These are phyloP conservation scores for Sinella curviseta DNA, from an alignment of 1,140 invertebrate genomes.

Conservation along the genomic window DNA sequence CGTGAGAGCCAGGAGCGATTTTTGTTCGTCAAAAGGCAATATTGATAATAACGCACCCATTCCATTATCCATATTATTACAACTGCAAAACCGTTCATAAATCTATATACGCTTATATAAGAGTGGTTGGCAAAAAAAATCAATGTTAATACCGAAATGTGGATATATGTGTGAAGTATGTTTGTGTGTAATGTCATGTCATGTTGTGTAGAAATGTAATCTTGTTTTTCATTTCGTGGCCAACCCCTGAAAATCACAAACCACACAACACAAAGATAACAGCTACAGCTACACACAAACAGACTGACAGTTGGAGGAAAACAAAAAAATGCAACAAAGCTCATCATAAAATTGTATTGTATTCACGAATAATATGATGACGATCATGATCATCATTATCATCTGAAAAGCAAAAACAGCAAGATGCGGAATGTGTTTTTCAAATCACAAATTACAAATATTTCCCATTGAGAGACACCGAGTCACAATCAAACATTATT, in stretches of 20 bases:
- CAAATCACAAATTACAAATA: conserved; percentile 9
- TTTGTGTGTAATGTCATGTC: background rate
- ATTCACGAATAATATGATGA: background rate
- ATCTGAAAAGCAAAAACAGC: conserved; percentile 1
- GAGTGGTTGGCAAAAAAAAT: background rate
- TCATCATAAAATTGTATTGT: background rate
- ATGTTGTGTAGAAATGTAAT: too few species aligned
- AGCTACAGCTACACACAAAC: too few species aligned
- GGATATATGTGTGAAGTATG: background rate
- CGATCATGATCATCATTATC: background rate
- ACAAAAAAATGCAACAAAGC: too few species aligned
- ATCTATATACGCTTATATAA: background rate
- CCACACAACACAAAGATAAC: too few species aligned
- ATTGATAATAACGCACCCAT: background rate
- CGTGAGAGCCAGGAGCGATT: conserved; percentile 14
- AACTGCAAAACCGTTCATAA: too few species aligned
- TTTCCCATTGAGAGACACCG: background rate
- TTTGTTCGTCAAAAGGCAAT: background rate
- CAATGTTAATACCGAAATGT: background rate
- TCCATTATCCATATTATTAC: background rate
- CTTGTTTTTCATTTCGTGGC: too few species aligned
- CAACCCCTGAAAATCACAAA: too few species aligned
- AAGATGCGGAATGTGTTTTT: background rate
- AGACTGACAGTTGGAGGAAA: too few species aligned
- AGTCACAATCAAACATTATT: conserved; percentile 20